A percentile compares a stretch with the other conserved stretches of the same genome.
Conservation (phyloP, 2,888 invertebrate species). For the Lasioglossum zephyrum region DNA sequence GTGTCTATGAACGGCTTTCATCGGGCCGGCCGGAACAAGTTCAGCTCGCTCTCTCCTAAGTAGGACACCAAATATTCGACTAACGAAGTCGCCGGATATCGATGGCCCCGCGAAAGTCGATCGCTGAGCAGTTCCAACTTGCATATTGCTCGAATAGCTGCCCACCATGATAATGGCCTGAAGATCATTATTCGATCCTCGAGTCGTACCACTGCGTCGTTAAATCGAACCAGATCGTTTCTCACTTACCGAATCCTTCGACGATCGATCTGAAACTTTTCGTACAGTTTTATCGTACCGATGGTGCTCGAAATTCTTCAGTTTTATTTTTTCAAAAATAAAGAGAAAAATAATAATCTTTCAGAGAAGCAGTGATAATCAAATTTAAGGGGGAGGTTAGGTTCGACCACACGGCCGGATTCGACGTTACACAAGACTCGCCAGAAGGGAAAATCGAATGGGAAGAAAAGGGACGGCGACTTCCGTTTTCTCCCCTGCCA, state of each 20-base stretch:
- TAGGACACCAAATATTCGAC: conserved; percentile 2
- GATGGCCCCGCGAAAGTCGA: not conserved
- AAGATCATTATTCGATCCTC: not conserved
- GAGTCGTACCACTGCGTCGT: not conserved
- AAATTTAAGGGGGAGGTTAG: conserved; percentile 8
- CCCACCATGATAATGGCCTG: not conserved
- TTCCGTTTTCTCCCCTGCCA: conserved; percentile 35
- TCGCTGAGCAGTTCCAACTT: conserved; percentile 3
- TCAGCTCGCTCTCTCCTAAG: not conserved
- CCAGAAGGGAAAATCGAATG: conserved; percentile 12
- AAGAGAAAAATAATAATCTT: not conserved
- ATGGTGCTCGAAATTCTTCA: no score
- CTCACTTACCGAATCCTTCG: not conserved
- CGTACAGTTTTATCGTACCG: no score
- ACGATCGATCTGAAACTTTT: no score
- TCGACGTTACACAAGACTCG: conserved; percentile 28
- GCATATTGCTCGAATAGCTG: conserved; percentile 9
- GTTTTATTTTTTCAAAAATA: not conserved
- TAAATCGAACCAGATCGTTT: not conserved
- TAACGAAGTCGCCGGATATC: conserved; percentile 17
- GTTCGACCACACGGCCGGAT: conserved; percentile 21
- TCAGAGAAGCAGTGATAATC: conserved; percentile 31
- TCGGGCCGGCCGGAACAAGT: not conserved
- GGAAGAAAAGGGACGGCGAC: conserved; percentile 36
- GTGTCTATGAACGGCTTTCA: not conserved